phyloP scores from a whole-genome alignment of 2,113 vertebrate species.

The Nannobrachium achirus region DNA sequence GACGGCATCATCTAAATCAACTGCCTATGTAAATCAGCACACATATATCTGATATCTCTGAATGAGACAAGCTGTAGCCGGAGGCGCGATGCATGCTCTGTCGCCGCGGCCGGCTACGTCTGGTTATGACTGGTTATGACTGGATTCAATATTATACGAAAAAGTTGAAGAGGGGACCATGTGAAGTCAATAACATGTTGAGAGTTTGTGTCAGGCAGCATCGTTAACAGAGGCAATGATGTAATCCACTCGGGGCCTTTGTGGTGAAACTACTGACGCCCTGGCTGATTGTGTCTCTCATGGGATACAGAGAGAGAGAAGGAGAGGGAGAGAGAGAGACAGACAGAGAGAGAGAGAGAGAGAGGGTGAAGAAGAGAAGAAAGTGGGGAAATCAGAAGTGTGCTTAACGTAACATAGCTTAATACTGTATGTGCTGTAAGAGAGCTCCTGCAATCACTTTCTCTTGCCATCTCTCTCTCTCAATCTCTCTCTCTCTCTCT shows the following conservation, averaged over 20 bases:
- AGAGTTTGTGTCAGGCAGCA: slow-evolving; percentile 59
- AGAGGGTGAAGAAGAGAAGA: slow-evolving; percentile 5
- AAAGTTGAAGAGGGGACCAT: slow-evolving; percentile 45
- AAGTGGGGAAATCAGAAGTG: neutral
- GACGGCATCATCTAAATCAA: neutral
- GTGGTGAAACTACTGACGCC: slow-evolving; percentile 64
- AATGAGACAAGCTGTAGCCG: slow-evolving; percentile 9
- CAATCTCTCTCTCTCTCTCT: too few species aligned
- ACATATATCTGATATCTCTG: slow-evolving; percentile 12
- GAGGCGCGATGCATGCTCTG: slow-evolving; percentile 15
- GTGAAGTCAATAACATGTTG: slow-evolving; percentile 56
- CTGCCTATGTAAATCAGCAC: slow-evolving; percentile 21
- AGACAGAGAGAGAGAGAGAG: neutral
- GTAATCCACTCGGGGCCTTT: slow-evolving; percentile 68
- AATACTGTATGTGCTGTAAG: slow-evolving; percentile 19
- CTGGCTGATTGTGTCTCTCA: slow-evolving; percentile 57
- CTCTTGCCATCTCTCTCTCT: neutral
- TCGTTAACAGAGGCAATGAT: slow-evolving; percentile 62
- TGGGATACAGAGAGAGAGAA: slow-evolving; percentile 23
- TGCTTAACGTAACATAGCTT: slow-evolving; percentile 43
- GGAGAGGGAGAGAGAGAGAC: neutral
- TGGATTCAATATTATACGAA: slow-evolving; percentile 47
- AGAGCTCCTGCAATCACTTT: slow-evolving; percentile 4
- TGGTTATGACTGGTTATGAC: slow-evolving; percentile 54
- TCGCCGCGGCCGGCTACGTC: slow-evolving; percentile 24